Evolutionary conservation across 2,888 invertebrate genomes (phyloP), one percentile per base, ranked within the genome.

Genomic region (Ochropacha duplaris): DNA sequence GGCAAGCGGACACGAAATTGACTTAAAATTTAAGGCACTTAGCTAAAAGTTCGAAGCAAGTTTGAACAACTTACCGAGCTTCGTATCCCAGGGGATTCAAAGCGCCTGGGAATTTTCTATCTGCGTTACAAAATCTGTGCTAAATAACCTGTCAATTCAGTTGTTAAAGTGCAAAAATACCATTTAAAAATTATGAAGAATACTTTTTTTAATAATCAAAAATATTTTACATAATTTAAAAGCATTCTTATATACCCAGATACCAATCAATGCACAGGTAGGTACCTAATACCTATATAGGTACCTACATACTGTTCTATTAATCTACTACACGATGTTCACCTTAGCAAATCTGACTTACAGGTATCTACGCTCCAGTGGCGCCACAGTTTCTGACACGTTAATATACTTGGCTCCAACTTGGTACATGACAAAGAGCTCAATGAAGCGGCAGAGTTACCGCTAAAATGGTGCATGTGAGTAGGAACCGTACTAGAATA

Each of bases 21-120:
- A 80, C 86, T 88, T 88, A 84, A 87, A 88, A 84, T 88, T 88
- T 87, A 86, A 86, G 79, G 81, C 81, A 84, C 85, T 88, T 83
- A 79, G 74, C 69, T 76, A 65, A 78, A 83, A 88, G 82, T 89
- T 88, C 57, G 63, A 54, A 64, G 72, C 66, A 79, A 85, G 79
- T 84, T 87, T 65, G 68, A 62, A 54, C 65, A 78, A 79, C 74
- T 83, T 77, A 69, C 68, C 57, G 66, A 73, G 79, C 72, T 77
- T 72, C 62, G 69, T 76, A 83, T 83, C 79, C 76, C 74, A 57
- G 71, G 66, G 76, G 76, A 69, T 70, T 61, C 60, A 44, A 57
- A 60, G 62, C 64, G 60, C 61, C 54, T 57, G 50, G 61, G 70
- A 74, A 71, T 78, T 71, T 68, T 64, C 69, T 63, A 64, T 60